Percentiles rank a stretch among this genome's conserved stretches.
Conservation (phyloP, 2,113 vertebrate species). For the Corythoichthys intestinalis region DNA sequence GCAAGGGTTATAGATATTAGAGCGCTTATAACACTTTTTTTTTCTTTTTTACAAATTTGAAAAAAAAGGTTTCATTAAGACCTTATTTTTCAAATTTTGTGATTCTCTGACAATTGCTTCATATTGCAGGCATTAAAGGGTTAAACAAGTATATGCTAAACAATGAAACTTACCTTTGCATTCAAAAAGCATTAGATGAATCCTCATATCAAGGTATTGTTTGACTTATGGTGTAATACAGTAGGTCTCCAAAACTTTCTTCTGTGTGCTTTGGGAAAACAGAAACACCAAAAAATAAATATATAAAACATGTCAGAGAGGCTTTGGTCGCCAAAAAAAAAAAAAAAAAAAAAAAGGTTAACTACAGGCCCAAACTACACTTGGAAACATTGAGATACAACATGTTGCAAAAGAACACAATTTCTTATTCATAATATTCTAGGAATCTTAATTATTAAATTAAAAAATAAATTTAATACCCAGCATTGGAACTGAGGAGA, state of each 20-base stretch:
- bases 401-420: no score
- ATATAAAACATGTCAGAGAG: constrained; percentile 35
- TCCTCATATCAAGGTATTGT: background rate
- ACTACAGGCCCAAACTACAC: constrained; percentile 28
- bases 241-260: constrained; percentile 2
- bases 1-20: no score
- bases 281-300: background rate
- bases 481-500: background rate
- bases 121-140: no score
- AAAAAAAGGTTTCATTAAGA: no score
- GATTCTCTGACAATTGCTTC: no score
- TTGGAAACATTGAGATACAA: constrained; percentile 11
- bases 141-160: constrained; percentile 1
- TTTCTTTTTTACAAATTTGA: no score
- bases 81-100: no score
- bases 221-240: background rate
- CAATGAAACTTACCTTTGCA: constrained; percentile 32
- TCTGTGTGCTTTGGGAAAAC: background rate
- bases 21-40: no score
- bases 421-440: background rate
- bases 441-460: background rate
- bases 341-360: constrained; percentile 36
- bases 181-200: constrained; percentile 6
- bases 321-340: constrained; percentile 28
- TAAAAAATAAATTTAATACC: background rate